phyloP scores from a whole-genome alignment of 2,888 invertebrate species.

The Melieria picta region DNA sequence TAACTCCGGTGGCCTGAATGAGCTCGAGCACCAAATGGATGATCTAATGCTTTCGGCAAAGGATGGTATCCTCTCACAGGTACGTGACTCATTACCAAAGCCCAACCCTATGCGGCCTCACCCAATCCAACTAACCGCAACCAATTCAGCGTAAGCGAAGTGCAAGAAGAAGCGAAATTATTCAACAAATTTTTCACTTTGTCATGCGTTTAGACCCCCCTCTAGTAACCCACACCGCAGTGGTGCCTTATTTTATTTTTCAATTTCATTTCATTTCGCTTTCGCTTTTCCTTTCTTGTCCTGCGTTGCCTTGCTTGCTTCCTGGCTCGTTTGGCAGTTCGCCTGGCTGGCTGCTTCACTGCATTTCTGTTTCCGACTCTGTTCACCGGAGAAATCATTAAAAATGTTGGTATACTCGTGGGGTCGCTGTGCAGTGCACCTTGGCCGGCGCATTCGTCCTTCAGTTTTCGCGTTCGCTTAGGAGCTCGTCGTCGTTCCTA shows the following conservation, averaged over 20 bases:
- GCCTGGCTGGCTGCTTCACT: neutral
- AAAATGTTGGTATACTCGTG: constrained; percentile 56
- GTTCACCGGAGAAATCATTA: constrained; percentile 56
- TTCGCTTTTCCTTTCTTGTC: constrained; percentile 17
- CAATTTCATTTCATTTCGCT: neutral
- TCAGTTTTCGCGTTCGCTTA: neutral
- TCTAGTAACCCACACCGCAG: no score
- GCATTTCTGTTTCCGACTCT: neutral
- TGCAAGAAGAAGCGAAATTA: no score
- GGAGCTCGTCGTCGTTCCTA: constrained; percentile 7
- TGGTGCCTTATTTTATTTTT: neutral
- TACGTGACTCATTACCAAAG: constrained; percentile 30
- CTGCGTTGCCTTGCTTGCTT: constrained; percentile 23
- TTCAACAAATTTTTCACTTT: no score
- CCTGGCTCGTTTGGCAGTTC: no score
- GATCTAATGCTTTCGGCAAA: constrained; percentile 39
- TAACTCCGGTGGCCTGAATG: constrained; percentile 10
- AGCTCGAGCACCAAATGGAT: constrained; percentile 36
- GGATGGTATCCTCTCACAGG: constrained; percentile 46
- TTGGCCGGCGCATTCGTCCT: constrained; percentile 12
- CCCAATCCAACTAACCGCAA: no score
- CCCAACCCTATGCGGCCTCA: neutral
- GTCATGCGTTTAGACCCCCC: no score
- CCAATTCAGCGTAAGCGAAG: no score
- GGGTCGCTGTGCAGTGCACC: neutral